phyloP scores from a whole-genome alignment of 2,797 vertebrate species.

The Tadarida brasiliensis region DNA sequence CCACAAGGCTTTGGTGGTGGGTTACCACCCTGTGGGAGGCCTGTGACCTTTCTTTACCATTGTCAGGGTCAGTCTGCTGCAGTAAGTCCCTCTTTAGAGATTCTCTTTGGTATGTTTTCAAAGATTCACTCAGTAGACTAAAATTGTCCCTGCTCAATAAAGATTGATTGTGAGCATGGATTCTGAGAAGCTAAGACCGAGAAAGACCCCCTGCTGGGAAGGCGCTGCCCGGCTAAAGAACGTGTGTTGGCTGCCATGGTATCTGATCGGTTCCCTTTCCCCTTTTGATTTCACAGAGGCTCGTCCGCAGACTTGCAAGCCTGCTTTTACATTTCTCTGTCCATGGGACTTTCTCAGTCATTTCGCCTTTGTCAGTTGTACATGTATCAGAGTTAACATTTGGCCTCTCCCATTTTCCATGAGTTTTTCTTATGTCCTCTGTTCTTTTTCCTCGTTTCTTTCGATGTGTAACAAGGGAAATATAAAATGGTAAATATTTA shows the following conservation, averaged over 20 bases:
- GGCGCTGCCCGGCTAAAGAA: constrained; percentile 1
- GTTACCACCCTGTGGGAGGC: constrained; percentile 30
- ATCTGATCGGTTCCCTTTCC: constrained; percentile 59
- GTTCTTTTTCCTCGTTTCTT: constrained; percentile 31
- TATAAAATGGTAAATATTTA: constrained; percentile 51
- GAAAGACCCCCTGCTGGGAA: constrained; percentile 60
- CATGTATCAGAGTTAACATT: constrained; percentile 40
- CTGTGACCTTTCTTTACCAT: constrained; percentile 66
- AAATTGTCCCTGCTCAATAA: constrained; percentile 79
- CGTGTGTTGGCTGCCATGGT: constrained; percentile 65
- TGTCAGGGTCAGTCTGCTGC: background rate
- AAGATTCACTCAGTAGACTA: constrained; percentile 72
- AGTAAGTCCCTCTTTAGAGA: constrained; percentile 69
- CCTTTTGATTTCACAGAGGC: constrained; percentile 66
- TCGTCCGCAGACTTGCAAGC: constrained; percentile 63
- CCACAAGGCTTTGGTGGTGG: constrained; percentile 37
- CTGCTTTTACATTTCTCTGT: constrained; percentile 69
- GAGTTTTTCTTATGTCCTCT: background rate
- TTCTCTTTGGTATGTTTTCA: constrained; percentile 71
- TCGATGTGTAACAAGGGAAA: background rate
- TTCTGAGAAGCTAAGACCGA: constrained; percentile 69
- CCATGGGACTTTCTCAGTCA: constrained; percentile 5
- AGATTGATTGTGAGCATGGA: constrained; percentile 82
- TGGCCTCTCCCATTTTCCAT: background rate
- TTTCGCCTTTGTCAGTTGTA: constrained; percentile 60